Evolutionary conservation across 2,797 vertebrate genomes (phyloP).

Genomic region (Rhinichthys osculus): DNA sequence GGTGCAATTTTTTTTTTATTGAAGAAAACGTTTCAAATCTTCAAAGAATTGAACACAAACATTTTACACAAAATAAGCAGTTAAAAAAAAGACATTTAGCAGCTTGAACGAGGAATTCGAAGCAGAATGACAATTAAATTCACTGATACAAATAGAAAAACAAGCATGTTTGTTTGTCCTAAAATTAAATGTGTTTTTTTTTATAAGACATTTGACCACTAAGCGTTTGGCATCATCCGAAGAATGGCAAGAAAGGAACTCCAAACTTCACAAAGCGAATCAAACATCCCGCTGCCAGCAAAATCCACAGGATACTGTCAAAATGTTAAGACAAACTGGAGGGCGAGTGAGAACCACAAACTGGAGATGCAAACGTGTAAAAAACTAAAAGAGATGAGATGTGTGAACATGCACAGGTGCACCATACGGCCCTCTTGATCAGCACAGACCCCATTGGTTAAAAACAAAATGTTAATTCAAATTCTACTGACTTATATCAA

Average conservation of each 20-base stretch:
- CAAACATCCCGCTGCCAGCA: constrained; percentile 66
- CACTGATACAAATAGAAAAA: constrained; percentile 76
- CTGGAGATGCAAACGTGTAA: constrained; percentile 56
- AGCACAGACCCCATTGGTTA: background rate
- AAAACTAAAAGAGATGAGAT: constrained; percentile 25
- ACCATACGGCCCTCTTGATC: background rate
- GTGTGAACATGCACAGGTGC: background rate
- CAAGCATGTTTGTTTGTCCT: constrained; percentile 74
- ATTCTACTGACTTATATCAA: background rate
- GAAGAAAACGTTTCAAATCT: constrained; percentile 76
- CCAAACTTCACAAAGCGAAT: constrained; percentile 67
- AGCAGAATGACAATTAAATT: constrained; percentile 72
- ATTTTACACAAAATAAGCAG: constrained; percentile 67
- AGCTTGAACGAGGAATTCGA: constrained; percentile 78
- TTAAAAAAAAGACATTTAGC: constrained; percentile 74
- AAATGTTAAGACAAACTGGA: constrained; percentile 56
- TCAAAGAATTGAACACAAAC: constrained; percentile 77
- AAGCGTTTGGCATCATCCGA: constrained; percentile 17
- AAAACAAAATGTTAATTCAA: background rate
- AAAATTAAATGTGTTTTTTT: constrained; percentile 52
- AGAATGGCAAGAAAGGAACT: constrained; percentile 24
- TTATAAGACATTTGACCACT: constrained; percentile 39
- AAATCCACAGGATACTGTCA: constrained; percentile 66
- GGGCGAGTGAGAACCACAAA: constrained; percentile 58
- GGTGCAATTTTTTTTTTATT: constrained; percentile 72